A percentile compares a stretch with the other conserved stretches of the same genome.
phyloP scores from a whole-genome alignment of 1,140 invertebrate genomes.

The Trinorchestia longiramus region DNA sequence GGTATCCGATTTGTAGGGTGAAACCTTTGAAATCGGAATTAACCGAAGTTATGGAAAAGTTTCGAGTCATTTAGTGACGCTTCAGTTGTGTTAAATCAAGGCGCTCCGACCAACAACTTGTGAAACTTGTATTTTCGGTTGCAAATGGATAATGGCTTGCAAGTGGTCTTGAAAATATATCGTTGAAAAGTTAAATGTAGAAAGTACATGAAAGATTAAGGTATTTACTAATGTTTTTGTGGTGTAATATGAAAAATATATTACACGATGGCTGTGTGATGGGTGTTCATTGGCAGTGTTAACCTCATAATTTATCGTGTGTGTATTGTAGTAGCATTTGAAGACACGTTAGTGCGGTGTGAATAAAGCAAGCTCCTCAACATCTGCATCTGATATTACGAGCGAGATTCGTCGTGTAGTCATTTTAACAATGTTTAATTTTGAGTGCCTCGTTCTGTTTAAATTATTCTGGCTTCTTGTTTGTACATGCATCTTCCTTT shows the following conservation, averaged over 20 bases:
- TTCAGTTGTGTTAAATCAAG: background rate
- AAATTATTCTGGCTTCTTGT: background rate
- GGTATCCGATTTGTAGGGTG: too few species aligned
- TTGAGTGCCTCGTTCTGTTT: background rate
- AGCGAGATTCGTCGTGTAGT: background rate
- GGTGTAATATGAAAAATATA: background rate
- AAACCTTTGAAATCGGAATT: background rate
- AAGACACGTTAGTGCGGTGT: background rate
- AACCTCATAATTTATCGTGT: background rate
- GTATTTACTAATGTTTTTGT: background rate
- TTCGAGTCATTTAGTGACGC: background rate
- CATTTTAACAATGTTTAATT: background rate
- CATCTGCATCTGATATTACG: background rate
- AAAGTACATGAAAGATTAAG: background rate
- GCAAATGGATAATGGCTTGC: background rate
- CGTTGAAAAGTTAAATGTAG: background rate
- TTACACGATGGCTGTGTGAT: conserved; percentile 23
- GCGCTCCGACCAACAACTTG: background rate
- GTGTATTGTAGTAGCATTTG: background rate
- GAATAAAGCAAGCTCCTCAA: background rate
- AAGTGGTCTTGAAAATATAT: background rate
- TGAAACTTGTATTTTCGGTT: background rate
- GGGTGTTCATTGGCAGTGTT: background rate
- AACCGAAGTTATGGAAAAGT: background rate
- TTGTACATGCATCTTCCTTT: background rate